Evolutionary conservation across 2,888 invertebrate species (phyloP), one percentile per base, ranked within the genome.

Genomic region (Lasiommata megera): DNA sequence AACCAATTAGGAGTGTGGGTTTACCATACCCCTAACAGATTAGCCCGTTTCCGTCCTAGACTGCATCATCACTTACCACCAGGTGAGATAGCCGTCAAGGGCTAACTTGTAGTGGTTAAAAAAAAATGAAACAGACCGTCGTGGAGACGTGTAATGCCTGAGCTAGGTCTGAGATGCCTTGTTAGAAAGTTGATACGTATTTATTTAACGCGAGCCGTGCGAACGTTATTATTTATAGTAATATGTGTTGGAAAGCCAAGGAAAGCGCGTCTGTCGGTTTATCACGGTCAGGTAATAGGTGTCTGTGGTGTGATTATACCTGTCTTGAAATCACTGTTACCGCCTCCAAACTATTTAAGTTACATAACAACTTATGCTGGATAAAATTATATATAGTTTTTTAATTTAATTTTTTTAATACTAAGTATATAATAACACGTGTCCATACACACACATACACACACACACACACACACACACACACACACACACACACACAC

Each of bases 141-240:
- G 7, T 16, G 18, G 3, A 12, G 38, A 6, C 29, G 29, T 48
- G 28, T 47, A 17, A 14, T 1, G 14, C 16, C 7, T 56, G 54
- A 12, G 12, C 12, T 11, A 14, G 31, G 6, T 56, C 62, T 62
- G 23, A 60, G 60, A 58, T 58, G 48, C 51, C 61, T 58, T 69
- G 82, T 57, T 66, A 72, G 82, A 81, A 80, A 83, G 82, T 67
- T 72, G 76, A 73, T 74, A 74, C 72, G 71, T 73, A 74, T 77
- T 76, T 79, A 82, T 80, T 80, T 73, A 74, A 77, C 71, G 59
- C 60, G 62, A 64, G 58, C 70, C 77, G 79, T 82, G 80, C 73
- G 80, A 79, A 82, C 74, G 75, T 76, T 79, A 81, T 82, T 81
- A 83, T 84, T 82, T 80, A 83, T 81, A 77, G 78, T 61, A 23